A percentile compares a stretch with the other conserved stretches of the same genome.
Conservation (phyloP, 2,797 vertebrate genomes). For the Notoglanidium macrostoma region DNA sequence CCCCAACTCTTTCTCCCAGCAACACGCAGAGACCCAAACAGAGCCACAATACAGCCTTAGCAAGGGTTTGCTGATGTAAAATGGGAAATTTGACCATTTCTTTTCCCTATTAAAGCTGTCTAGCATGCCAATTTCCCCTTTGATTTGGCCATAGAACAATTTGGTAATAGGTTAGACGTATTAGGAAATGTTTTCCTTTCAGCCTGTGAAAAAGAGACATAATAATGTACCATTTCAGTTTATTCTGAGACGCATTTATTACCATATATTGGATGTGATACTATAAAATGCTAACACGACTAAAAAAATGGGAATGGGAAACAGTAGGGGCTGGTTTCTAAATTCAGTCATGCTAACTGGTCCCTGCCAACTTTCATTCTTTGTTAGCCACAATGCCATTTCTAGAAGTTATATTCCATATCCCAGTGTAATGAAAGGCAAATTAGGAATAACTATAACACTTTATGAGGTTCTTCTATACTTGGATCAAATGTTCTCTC, state of each 20-base stretch:
- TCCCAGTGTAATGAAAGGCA: neutral
- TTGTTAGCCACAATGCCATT: neutral
- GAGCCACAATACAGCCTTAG: conserved; percentile 14
- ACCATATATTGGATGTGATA: neutral
- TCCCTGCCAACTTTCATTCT: neutral
- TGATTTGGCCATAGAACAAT: neutral
- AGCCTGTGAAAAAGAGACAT: neutral
- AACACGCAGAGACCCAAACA: conserved; percentile 21
- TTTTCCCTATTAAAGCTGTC: neutral
- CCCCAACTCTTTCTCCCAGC: conserved; percentile 50
- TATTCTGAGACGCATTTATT: neutral
- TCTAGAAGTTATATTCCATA: conserved; percentile 19
- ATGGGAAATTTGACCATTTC: neutral
- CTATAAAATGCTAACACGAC: neutral
- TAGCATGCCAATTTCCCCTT: neutral
- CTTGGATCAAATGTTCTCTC: conserved; percentile 6
- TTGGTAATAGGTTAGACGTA: neutral
- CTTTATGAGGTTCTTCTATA: conserved; percentile 1
- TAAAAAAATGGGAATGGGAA: neutral
- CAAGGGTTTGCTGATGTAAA: neutral
- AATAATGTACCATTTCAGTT: neutral
- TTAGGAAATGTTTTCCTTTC: neutral
- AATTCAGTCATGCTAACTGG: neutral
- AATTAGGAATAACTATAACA: neutral
- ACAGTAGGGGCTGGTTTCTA: neutral